Evolutionary conservation across 2,797 vertebrate species (phyloP).

Genomic region (Ataeniobius toweri): DNA sequence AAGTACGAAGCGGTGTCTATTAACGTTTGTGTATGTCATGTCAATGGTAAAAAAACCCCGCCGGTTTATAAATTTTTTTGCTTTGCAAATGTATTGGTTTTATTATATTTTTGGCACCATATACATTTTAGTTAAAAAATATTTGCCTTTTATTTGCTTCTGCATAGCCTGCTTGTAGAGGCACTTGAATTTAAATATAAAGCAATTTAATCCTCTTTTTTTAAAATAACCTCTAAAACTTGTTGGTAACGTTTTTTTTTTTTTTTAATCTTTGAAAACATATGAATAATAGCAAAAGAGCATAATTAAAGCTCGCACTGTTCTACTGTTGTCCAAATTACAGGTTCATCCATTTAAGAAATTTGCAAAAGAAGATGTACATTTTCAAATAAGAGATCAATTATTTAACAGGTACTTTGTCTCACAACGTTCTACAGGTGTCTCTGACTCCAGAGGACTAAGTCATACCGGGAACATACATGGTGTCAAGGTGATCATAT

Average conservation of each 20-base stretch:
- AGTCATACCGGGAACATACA: not conserved
- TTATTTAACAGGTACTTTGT: constrained; percentile 26
- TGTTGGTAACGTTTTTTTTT: not conserved
- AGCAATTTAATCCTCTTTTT: not conserved
- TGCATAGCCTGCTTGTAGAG: not conserved
- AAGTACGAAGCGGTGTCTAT: constrained; percentile 38
- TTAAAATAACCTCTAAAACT: not conserved
- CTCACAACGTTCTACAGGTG: constrained; percentile 42
- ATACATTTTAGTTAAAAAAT: too few relatives aligned
- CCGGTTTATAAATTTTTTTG: not conserved
- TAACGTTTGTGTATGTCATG: constrained; percentile 3
- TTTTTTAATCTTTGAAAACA: not conserved
- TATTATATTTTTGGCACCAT: not conserved
- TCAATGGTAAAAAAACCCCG: not conserved
- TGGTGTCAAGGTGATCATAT: not conserved
- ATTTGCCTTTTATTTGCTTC: not conserved
- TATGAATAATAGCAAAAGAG: not conserved
- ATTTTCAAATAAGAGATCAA: constrained; percentile 6
- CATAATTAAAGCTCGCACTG: not conserved
- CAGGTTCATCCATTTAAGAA: not conserved
- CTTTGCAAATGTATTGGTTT: too few relatives aligned
- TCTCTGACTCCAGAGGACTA: not conserved
- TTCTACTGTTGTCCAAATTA: not conserved
- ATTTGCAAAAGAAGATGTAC: not conserved
- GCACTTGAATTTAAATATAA: not conserved